Base-by-base conservation (phyloP, 2,888 invertebrate genomes). In the Zonitis immaculata region DNA sequence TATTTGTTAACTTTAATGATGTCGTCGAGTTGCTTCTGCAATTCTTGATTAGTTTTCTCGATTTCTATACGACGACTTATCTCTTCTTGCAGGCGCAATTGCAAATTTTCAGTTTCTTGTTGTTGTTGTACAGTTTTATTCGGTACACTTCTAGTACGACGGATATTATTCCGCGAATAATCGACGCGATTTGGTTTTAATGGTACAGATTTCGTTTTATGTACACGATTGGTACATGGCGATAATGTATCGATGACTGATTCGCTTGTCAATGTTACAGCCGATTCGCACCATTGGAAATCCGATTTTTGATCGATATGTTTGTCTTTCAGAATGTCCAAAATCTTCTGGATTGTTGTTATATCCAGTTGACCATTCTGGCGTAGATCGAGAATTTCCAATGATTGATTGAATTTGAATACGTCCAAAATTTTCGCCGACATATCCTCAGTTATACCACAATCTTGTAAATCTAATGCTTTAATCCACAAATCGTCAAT, bases 401-500 rank as follows among this genome's bases (percentile, higher is more conserved):
- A 73, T 1, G 85, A 82, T 18, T 79, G 81, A 66, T 88, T 90
- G 9, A 82, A 79, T 26, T 78, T 75, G 56, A 90, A 71, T 55
- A 85, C 80, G 30, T 83, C 81, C 6, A 87, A 63, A 39, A 85
- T 80, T 6, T 79, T 71, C 7, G 74, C 67, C 0, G 81, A 82
- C 1, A 85, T 79, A 12, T 75, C 73, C 61, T 89, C 86, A 0
- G 86, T 83, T 11, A 91, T 69, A 0, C 87, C 88, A 67, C 90
- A 90, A 62, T 83, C 81, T 68, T 89, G 89, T 66, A 89, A 74
- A 67, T 91, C 90, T 47, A 91, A 66, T 0, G 87, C 90, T 77
- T 88, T 89, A 18, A 91, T 81, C 90, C 90, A 91, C 46, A 88
- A 79, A 70, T 89, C 90, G 67, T 91, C 91, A 45, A 84, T 80